phyloP scores from a whole-genome alignment of 2,888 invertebrate genomes.

The Hirtodrosophila cameraria region DNA sequence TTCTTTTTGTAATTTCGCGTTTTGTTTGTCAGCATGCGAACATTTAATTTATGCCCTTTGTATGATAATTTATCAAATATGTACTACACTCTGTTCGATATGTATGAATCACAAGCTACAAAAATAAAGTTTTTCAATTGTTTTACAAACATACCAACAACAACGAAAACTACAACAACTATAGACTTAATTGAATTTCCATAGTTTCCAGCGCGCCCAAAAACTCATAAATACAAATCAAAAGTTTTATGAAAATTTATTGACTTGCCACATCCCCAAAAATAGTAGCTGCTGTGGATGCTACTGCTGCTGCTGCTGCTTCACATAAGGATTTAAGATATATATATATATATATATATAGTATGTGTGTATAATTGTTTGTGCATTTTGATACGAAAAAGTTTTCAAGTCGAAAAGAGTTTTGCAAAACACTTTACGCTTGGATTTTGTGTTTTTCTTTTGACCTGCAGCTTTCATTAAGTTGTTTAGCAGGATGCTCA shows the following conservation, averaged over 20 bases:
- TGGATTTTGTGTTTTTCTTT: conserved; percentile 3
- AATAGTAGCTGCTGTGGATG: not conserved
- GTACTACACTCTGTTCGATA: conserved; percentile 28
- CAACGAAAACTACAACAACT: conserved; percentile 18
- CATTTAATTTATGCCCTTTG: conserved; percentile 65
- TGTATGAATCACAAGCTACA: conserved; percentile 48
- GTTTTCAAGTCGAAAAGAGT: conserved; percentile 43
- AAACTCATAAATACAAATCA: conserved; percentile 78
- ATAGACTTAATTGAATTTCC: conserved; percentile 63
- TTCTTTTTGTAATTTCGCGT: conserved; percentile 30
- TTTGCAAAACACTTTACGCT: conserved; percentile 45
- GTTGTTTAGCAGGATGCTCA: conserved; percentile 67
- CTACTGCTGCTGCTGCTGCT: conserved; percentile 16
- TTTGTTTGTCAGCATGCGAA: conserved; percentile 54
- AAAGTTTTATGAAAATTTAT: conserved; percentile 79
- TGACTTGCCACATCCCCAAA: conserved; percentile 51
- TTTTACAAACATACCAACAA: conserved; percentile 63
- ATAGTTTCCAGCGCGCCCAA: conserved; percentile 36
- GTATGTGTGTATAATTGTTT: not conserved
- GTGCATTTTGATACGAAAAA: conserved; percentile 28
- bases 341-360: not conserved
- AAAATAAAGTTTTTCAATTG: conserved; percentile 78
- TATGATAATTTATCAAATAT: conserved; percentile 72
- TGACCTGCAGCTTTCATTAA: conserved; percentile 66
- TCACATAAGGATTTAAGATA: conserved; percentile 29